Conservation (phyloP, 2,113 vertebrate genomes). For the Spea multiplicata region DNA sequence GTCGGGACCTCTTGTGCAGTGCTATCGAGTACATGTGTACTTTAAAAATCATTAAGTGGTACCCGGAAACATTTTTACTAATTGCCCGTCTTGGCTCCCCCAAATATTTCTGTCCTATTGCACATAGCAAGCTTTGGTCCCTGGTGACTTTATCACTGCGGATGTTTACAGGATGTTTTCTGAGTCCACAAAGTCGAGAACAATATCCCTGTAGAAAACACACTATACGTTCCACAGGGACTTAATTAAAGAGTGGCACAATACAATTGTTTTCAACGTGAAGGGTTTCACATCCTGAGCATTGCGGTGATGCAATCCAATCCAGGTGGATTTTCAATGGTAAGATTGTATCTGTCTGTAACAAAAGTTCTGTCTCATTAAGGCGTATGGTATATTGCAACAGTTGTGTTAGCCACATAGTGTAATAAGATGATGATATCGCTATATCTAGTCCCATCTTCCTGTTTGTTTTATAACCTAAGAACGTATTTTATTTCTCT, state of each 20-base stretch:
- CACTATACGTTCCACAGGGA: conserved; percentile 47
- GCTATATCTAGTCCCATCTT: too few relatives aligned
- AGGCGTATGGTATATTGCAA: background rate
- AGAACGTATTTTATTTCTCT: too few relatives aligned
- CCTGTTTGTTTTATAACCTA: too few relatives aligned
- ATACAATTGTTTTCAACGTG: conserved; percentile 53
- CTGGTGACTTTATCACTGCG: background rate
- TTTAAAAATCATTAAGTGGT: too few relatives aligned
- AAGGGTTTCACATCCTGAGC: conserved; percentile 40
- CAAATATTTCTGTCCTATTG: conserved; percentile 26
- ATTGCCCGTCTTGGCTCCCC: background rate
- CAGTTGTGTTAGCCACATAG: too few relatives aligned
- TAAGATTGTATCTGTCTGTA: conserved; percentile 6
- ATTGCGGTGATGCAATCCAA: conserved; percentile 29
- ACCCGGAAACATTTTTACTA: conserved; percentile 1
- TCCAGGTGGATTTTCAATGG: background rate
- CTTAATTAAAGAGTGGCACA: conserved; percentile 55
- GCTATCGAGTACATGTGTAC: too few relatives aligned
- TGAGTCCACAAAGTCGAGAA: background rate
- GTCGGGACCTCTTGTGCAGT: too few relatives aligned
- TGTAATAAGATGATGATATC: too few relatives aligned
- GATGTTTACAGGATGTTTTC: conserved; percentile 35
- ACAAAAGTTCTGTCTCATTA: background rate
- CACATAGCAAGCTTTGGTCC: conserved; percentile 21
- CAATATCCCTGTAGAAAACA: conserved; percentile 34